Evolutionary conservation across 2,888 invertebrate species (phyloP).

Genomic region (Desoria tigrina): DNA sequence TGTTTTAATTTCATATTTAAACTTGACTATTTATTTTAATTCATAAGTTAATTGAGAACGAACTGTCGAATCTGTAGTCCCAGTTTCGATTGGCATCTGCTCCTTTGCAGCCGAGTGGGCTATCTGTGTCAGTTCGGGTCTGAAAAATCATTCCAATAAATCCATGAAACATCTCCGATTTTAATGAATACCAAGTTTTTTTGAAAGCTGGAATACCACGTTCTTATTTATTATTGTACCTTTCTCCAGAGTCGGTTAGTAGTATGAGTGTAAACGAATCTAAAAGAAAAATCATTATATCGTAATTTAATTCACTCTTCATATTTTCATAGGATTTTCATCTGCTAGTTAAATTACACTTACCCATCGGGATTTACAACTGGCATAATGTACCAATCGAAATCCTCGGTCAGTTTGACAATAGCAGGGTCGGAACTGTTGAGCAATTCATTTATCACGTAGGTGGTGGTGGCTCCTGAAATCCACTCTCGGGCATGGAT

Average conservation of each 20-base stretch:
- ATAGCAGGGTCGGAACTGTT: conserved; percentile 63
- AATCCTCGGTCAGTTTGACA: conserved; percentile 65
- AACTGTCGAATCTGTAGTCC: conserved; percentile 42
- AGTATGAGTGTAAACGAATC: conserved; percentile 68
- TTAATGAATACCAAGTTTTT: background rate
- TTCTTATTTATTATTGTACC: conserved; percentile 19
- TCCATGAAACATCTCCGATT: background rate
- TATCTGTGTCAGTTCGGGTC: conserved; percentile 41
- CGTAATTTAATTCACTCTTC: background rate
- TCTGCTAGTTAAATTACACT: background rate
- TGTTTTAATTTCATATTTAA: no score
- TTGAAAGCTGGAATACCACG: background rate
- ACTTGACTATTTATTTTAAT: no score
- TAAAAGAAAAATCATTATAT: conserved; percentile 10
- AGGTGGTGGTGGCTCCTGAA: conserved; percentile 68
- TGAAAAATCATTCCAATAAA: conserved; percentile 22
- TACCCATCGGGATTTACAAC: conserved; percentile 70
- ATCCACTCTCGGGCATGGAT: conserved; percentile 67
- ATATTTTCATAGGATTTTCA: conserved; percentile 1
- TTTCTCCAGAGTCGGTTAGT: conserved; percentile 53
- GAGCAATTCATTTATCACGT: conserved; percentile 71
- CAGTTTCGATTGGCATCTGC: conserved; percentile 52
- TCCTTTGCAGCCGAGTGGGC: conserved; percentile 40
- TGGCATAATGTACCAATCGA: conserved; percentile 76
- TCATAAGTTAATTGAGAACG: background rate